Base-by-base conservation (phyloP, 2,888 invertebrate genomes). In the Julus scanicus region DNA sequence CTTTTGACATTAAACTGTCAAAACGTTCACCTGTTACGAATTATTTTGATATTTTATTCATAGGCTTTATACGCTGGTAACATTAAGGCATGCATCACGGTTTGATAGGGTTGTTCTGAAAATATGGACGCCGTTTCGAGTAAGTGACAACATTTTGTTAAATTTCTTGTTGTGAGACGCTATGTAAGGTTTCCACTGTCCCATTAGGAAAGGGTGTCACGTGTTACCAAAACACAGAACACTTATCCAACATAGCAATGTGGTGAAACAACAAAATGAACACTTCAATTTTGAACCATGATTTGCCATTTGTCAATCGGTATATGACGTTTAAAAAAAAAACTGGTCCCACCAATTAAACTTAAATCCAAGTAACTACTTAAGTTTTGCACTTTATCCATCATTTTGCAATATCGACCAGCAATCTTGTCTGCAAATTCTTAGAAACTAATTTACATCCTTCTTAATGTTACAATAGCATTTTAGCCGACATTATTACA, bases 1-100 rank as follows among this genome's bases (percentile, higher is more conserved):
- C 29, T 71, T 71, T 71, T 71, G 71, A 71, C 71, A 71, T 71
- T 71, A 71, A 71, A 71, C 71, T 71, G 71, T 71, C 71, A 71
- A 71, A 71, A 71, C 29, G 2, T 71, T 11, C 71, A 9, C 71
- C 29, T 71, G n/a, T 71, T 71, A 71, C 11, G 71, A 29, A 3
- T 71, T 71, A 71, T 71, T 71, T 71, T 71, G 71, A 71, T 71
- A 71, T 71, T 71, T 71, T 71, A 71, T 71, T 71, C 71, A 71
- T 71, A 71, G 71, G 71, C 71, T 71, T 71, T 71, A 71, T 71
- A 71, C 29, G 71, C 71, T 71, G 71, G 71, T 71, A 71, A 71
- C 71, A 71, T 29, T 71, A 71, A 71, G 71, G 71, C 71, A 71
- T 71, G 71, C 71, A 71, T 71, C 71, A 71, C 71, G 71, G 71